Evolutionary conservation across 2,888 invertebrate species (phyloP).

Genomic region (Chrysomela aeneicollis): DNA sequence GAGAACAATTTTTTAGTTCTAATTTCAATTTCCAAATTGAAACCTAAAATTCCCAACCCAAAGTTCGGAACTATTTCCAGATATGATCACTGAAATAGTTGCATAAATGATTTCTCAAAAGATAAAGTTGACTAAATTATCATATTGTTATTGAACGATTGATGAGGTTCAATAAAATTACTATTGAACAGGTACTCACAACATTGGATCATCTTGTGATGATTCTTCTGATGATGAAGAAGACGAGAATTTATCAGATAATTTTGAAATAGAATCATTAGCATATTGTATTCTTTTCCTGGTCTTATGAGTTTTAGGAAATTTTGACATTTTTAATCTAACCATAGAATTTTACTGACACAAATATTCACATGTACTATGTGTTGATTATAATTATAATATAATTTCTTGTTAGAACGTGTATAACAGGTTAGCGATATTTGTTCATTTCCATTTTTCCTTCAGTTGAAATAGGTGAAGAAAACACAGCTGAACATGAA

Average conservation of each 20-base stretch:
- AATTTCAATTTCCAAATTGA: too few relatives aligned
- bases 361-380: not conserved
- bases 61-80: too few relatives aligned
- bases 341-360: not conserved
- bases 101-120: too few relatives aligned
- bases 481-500: conserved; percentile 63
- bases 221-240: not conserved
- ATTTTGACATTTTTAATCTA: conserved; percentile 27
- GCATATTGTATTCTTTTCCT: not conserved
- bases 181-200: not conserved
- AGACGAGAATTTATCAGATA: not conserved
- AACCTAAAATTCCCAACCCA: too few relatives aligned
- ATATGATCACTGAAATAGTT: too few relatives aligned
- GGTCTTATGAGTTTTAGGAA: not conserved
- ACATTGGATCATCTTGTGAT: not conserved
- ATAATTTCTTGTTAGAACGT: too few relatives aligned
- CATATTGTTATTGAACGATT: too few relatives aligned
- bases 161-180: not conserved
- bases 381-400: too few relatives aligned
- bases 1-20: too few relatives aligned
- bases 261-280: not conserved
- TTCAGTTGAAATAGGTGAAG: conserved; percentile 28
- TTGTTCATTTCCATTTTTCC: not conserved
- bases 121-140: too few relatives aligned
- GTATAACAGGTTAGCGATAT: not conserved